Conservation (phyloP, 2,888 invertebrate genomes). For the Drepanosiphum platanoidis region DNA sequence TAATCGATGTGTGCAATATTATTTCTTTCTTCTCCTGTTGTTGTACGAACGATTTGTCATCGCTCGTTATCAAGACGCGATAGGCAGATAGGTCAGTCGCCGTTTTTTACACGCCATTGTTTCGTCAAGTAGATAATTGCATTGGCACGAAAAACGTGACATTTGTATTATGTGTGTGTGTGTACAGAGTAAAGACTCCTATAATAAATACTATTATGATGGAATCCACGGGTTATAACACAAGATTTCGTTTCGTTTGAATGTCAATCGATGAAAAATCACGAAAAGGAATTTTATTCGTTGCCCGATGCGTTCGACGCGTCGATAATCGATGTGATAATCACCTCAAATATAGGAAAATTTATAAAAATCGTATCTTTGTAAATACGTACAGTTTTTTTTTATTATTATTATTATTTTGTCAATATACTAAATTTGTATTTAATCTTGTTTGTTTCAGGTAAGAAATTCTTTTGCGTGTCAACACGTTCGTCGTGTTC, state of each 20-base stretch:
- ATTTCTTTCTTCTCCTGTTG: not conserved
- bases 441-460: slow-evolving; percentile 43
- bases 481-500: not conserved
- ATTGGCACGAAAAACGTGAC: slow-evolving; percentile 56
- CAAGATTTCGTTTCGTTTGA: not conserved
- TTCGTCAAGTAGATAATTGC: slow-evolving; percentile 47
- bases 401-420: too few species aligned
- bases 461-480: slow-evolving; percentile 15
- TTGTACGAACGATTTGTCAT: slow-evolving; percentile 35
- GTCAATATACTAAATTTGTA: not conserved
- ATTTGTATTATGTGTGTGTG: slow-evolving; percentile 15
- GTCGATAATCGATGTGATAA: not conserved
- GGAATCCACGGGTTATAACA: not conserved
- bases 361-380: not conserved
- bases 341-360: not conserved
- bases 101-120: slow-evolving; percentile 45
- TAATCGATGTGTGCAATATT: slow-evolving; percentile 26
- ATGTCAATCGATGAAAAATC: too few species aligned
- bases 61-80: slow-evolving; percentile 47
- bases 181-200: not conserved
- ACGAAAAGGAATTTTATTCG: too few species aligned
- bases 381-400: too few species aligned
- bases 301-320: not conserved
- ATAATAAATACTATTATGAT: not conserved
- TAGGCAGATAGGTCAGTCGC: not conserved